Percentiles rank a stretch among this genome's conserved stretches.
These are phyloP conservation scores for Sphenodon punctatus DNA, from an alignment of 2,797 vertebrate genomes.

Conservation along the genomic window DNA sequence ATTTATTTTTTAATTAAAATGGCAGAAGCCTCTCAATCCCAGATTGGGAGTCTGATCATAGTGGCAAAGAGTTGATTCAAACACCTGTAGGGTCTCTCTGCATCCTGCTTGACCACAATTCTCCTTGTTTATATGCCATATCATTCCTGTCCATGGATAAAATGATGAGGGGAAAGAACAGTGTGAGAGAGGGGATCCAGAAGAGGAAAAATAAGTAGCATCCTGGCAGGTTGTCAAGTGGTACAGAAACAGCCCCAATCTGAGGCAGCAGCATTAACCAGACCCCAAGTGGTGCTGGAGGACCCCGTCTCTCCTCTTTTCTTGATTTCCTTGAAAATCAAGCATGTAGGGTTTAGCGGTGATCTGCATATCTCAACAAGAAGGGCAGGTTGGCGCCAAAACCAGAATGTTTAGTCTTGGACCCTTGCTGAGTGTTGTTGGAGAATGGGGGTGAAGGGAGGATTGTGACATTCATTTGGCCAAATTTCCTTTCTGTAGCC, in stretches of 20 bases:
- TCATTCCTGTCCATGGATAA: slow-evolving; percentile 6
- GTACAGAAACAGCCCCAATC: not conserved
- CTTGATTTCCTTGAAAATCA: no score
- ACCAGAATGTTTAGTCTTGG: no score
- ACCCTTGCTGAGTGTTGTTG: not conserved
- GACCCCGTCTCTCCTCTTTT: no score
- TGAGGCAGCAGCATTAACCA: not conserved
- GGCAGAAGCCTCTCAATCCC: no score
- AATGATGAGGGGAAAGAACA: not conserved
- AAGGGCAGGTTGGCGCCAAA: no score
- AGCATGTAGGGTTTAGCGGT: no score
- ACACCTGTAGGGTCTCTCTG: slow-evolving; percentile 8
- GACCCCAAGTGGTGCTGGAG: no score
- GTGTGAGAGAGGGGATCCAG: not conserved
- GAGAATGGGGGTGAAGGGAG: no score
- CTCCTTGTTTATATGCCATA: no score
- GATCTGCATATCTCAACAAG: no score
- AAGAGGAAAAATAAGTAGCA: not conserved
- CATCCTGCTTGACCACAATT: slow-evolving; percentile 40
- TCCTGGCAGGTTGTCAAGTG: not conserved
- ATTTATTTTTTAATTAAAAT: no score
- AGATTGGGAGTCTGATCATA: slow-evolving; percentile 30
- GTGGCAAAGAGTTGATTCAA: not conserved
- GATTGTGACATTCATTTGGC: accelerated
- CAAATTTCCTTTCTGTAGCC: not conserved